phyloP scores from a whole-genome alignment of 2,113 vertebrate species.

The Lethenteron camtschaticum region DNA sequence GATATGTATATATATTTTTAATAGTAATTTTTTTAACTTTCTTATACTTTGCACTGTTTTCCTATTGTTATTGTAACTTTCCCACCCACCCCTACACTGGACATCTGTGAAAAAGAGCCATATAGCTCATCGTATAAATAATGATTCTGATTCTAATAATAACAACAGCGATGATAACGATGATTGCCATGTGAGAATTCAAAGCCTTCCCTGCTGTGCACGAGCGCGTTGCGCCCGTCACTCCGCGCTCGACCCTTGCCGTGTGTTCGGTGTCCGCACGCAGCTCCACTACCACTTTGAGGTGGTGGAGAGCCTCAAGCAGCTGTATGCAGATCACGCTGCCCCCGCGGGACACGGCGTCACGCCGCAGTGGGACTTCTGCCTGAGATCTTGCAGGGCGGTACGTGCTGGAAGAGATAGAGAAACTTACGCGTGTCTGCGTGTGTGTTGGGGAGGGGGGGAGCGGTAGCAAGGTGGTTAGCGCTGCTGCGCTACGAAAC shows the following conservation, averaged over 20 bases:
- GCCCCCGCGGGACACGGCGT: not conserved
- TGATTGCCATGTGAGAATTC: not conserved
- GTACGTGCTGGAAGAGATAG: not conserved
- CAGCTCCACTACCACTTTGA: constrained; percentile 40
- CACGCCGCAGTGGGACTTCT: not conserved
- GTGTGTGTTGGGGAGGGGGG: not conserved
- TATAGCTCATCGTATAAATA: not conserved
- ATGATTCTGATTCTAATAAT: not conserved
- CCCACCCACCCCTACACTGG: no score
- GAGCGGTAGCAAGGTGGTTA: no score
- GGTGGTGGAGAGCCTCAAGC: constrained; percentile 35
- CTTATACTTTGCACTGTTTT: no score
- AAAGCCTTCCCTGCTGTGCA: not conserved
- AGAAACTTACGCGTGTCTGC: not conserved
- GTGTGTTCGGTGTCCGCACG: constrained; percentile 7
- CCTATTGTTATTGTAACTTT: no score
- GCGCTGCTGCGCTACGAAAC: no score
- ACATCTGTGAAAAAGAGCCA: not conserved
- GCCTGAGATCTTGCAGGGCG: not conserved
- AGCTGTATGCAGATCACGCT: constrained; percentile 32
- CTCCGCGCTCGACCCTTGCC: not conserved
- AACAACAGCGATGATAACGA: not conserved
- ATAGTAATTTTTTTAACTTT: no score
- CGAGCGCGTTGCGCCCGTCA: not conserved
- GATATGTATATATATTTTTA: no score